Base-by-base conservation (phyloP, 30 jellyfish, hydroid and myxozoan genomes). In the Haliclystus octoradiatus region DNA sequence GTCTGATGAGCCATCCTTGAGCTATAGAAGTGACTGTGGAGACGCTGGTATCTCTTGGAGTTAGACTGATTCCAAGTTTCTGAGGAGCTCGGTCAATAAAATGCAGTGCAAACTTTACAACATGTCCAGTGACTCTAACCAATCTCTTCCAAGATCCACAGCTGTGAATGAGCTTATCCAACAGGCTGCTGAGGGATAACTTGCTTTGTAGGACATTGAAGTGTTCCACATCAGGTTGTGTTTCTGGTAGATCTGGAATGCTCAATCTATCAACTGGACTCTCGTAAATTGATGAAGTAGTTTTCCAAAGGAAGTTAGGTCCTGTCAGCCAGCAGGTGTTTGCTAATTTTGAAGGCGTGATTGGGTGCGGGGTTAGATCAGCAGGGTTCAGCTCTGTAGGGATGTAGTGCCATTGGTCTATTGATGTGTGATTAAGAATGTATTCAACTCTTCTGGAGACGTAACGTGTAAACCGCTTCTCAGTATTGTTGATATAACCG, bases 321-420 rank as follows among this genome's bases (percentile, higher is more conserved):
- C 57, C 57, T 5, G 14, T 5, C 57, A 40, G 57, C 57, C 57
- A 40, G 57, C 19, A 5, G 57, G 57, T 40, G 19, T 9, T 40
- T 9, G 14, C 19, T 9, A 40, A 19, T 19, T 40, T 40, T 40
- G 9, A 9, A 9, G 57, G 57, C 19, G 57, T 40, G 57, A 19
- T 19, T 40, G 57, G 57, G 9, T 19, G 9, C 19, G 57, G 9
- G 57, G 57, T 19, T 5, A 40, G 19, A 19, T 40, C 57, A 40
- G 57, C 57, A 40, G 57, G 57, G 57, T 40, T 40, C 9, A 40
- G 57, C 57, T 40, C 57, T 40, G 57, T 40, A 5, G 57, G 57
- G 9, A 40, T 19, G 57, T 40, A 40, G 9, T 19, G 9, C 57
- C 57, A 40, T 40, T 40, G 14, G 57, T 9, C 9, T 5, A 9